phyloP scores from a whole-genome alignment of 2,797 vertebrate genomes.

The Sebastes taczanowskii region DNA sequence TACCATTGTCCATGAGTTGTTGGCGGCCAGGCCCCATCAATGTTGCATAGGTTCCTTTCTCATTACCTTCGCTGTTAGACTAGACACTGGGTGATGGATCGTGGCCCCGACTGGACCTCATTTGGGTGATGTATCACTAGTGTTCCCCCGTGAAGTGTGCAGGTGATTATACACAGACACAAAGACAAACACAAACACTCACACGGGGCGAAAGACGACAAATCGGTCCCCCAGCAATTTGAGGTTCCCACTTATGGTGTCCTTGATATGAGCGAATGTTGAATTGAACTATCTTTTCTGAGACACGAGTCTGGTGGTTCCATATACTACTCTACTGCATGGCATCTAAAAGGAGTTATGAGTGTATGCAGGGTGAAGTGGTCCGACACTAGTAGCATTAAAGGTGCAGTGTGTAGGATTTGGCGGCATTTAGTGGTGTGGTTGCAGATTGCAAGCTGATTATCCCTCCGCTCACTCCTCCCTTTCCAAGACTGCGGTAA shows the following conservation, averaged over 20 bases:
- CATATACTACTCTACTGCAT: not conserved
- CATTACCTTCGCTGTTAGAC: constrained; percentile 78
- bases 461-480: too few species aligned
- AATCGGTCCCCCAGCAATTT: constrained; percentile 48
- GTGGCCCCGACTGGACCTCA: constrained; percentile 77
- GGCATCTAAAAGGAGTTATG: not conserved
- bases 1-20: constrained; percentile 62
- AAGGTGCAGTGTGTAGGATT: not conserved
- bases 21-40: constrained; percentile 66
- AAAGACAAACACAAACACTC: constrained; percentile 78
- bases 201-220: constrained; percentile 47
- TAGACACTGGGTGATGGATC: constrained; percentile 81
- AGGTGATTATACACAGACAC: constrained; percentile 78
- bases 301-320: not conserved
- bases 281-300: not conserved
- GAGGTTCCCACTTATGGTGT: constrained; percentile 34
- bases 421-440: too few species aligned
- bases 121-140: constrained; percentile 83
- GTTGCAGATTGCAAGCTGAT: too few species aligned
- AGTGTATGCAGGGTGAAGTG: not conserved
- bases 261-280: constrained; percentile 35
- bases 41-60: constrained; percentile 80
- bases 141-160: constrained; percentile 77
- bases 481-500: too few species aligned
- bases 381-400: not conserved